phyloP scores from a whole-genome alignment of 2,888 invertebrate genomes.

The Mantis religiosa region DNA sequence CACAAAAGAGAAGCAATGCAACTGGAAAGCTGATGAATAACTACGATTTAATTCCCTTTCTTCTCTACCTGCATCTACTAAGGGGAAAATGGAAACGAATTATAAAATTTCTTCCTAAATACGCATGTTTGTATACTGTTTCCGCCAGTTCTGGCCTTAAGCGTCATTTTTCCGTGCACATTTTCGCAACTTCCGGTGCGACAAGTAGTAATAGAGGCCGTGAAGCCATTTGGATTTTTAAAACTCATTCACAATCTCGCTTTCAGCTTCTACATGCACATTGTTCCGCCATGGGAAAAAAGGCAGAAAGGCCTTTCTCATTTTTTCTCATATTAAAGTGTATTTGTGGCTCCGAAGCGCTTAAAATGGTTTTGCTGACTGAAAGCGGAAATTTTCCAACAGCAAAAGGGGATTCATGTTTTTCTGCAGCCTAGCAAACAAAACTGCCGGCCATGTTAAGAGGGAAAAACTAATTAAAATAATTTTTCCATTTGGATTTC shows the following conservation, averaged over 20 bases:
- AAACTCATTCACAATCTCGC: background rate
- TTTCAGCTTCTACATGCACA: background rate
- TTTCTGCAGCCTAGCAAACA: background rate
- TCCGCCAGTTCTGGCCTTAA: background rate
- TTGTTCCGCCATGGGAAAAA: background rate
- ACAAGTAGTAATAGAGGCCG: background rate
- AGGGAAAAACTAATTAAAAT: background rate
- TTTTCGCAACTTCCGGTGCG: background rate
- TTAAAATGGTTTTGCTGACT: background rate
- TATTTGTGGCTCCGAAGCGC: background rate
- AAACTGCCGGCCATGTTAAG: background rate
- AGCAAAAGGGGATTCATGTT: background rate
- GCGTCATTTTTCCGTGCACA: background rate
- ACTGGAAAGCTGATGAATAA: too few relatives aligned
- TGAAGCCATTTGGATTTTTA: background rate
- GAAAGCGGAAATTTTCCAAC: background rate
- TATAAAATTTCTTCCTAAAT: too few relatives aligned
- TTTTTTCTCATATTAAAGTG: background rate
- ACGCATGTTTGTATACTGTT: background rate
- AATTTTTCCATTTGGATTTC: background rate
- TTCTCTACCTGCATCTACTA: too few relatives aligned
- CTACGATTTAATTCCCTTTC: too few relatives aligned
- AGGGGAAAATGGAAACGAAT: too few relatives aligned
- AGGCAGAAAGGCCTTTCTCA: background rate
- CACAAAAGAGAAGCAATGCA: too few relatives aligned